A percentile compares a stretch with the other conserved stretches of the same genome.
phyloP scores from a whole-genome alignment of 2,888 invertebrate species.

The Ochlodes sylvanus region DNA sequence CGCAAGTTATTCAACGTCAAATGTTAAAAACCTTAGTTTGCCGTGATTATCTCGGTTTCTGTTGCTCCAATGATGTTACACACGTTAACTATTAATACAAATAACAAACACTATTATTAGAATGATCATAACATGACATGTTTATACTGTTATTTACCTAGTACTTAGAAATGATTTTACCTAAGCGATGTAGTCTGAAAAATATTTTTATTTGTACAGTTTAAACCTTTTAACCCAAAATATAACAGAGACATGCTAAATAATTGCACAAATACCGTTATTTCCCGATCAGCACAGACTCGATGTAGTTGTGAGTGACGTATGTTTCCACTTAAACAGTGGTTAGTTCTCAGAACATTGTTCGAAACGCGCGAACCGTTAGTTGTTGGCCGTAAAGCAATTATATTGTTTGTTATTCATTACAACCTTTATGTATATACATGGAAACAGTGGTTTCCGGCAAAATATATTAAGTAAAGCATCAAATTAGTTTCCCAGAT shows the following conservation, averaged over 20 bases:
- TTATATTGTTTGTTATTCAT: not conserved
- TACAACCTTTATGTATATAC: not conserved
- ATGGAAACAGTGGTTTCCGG: not conserved
- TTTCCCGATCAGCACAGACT: constrained; percentile 11
- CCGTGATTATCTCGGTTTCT: no score
- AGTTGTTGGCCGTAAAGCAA: not conserved
- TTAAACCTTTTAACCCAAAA: constrained; percentile 12
- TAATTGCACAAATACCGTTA: constrained; percentile 22
- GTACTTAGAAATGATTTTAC: no score
- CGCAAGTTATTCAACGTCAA: no score
- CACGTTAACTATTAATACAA: no score
- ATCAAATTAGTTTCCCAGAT: no score
- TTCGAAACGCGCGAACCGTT: constrained; percentile 10
- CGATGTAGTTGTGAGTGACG: constrained; percentile 11
- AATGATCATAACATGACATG: no score
- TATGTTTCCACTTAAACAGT: constrained; percentile 27
- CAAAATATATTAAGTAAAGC: no score
- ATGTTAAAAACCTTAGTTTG: no score
- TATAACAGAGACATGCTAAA: constrained; percentile 22
- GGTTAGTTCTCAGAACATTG: constrained; percentile 25
- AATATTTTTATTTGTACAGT: not conserved
- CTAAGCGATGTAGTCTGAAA: not conserved
- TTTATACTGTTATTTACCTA: no score
- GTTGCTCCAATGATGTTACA: no score
- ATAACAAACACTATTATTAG: no score